Evolutionary conservation across 1,140 invertebrate genomes (phyloP).

Genomic region (Aplysia californica): DNA sequence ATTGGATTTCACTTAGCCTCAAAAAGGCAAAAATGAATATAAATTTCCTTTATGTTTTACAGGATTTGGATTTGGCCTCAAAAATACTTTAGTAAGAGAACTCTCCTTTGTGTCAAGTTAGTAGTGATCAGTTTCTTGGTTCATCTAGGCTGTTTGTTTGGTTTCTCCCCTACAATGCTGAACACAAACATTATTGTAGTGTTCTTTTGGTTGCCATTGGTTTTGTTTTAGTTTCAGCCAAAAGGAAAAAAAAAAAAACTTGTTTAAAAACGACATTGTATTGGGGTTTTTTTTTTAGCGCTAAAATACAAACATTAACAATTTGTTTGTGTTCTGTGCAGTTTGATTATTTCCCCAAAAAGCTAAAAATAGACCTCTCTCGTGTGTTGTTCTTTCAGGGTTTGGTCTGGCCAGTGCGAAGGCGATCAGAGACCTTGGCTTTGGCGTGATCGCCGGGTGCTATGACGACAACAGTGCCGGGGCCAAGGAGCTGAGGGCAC

Average conservation of each 20-base stretch:
- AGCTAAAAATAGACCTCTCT: neutral
- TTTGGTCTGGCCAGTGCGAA: slow-evolving; percentile 24
- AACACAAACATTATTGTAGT: too few species aligned
- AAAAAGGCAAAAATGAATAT: too few species aligned
- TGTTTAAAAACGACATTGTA: neutral
- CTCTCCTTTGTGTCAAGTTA: too few species aligned
- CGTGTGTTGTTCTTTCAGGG: slow-evolving; percentile 20
- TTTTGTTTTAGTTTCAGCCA: neutral
- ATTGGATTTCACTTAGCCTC: too few species aligned
- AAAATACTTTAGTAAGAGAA: too few species aligned
- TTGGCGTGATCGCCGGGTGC: slow-evolving; percentile 23
- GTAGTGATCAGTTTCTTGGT: too few species aligned
- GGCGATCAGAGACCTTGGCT: slow-evolving; percentile 9
- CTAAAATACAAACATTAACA: neutral
- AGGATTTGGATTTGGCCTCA: too few species aligned
- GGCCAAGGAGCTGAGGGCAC: slow-evolving; percentile 1
- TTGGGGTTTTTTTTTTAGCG: neutral
- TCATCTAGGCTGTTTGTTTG: too few species aligned
- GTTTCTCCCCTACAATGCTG: too few species aligned
- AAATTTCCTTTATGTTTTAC: too few species aligned
- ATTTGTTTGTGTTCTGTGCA: too few species aligned
- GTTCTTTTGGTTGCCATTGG: neutral
- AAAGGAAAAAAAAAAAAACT: neutral
- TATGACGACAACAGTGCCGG: slow-evolving; percentile 21
- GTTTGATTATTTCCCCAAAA: neutral